These are phyloP conservation scores for Mythimna vitellina DNA, from an alignment of 2,888 invertebrate species.

Conservation along the genomic window DNA sequence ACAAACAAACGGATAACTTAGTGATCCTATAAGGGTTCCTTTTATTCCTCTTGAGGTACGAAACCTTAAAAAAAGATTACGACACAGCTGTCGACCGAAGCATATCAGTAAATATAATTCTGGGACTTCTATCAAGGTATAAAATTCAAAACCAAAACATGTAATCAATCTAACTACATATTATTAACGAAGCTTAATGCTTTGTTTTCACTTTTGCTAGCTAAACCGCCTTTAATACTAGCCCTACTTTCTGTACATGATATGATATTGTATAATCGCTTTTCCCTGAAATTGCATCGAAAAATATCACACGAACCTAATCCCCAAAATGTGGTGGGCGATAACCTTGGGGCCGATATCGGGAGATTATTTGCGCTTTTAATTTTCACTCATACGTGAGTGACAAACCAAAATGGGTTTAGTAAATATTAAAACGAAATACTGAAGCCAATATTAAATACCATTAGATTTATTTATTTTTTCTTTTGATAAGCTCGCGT, in stretches of 20 bases:
- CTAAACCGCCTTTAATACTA: not conserved
- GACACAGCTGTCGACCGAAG: not conserved
- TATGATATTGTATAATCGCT: conserved; percentile 4
- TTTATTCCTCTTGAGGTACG: too few species aligned
- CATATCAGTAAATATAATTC: not conserved
- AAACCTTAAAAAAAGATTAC: too few species aligned
- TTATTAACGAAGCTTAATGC: not conserved
- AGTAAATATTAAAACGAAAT: not conserved
- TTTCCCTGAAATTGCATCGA: conserved; percentile 35
- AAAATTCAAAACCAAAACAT: not conserved
- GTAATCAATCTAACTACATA: not conserved
- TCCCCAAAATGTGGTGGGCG: conserved; percentile 28
- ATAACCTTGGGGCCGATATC: conserved; percentile 31
- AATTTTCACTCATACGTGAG: conserved; percentile 12
- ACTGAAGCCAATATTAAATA: too few species aligned
- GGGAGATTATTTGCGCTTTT: conserved; percentile 31
- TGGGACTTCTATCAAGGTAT: not conserved
- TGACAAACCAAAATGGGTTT: conserved; percentile 6
- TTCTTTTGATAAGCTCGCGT: not conserved
- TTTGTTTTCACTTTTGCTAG: not conserved
- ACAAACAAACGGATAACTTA: too few species aligned
- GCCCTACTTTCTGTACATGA: not conserved
- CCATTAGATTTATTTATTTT: not conserved
- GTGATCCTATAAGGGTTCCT: too few species aligned
- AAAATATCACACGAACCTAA: conserved; percentile 22